Evolutionary conservation across 1,140 invertebrate genomes (phyloP), one percentile per base, ranked within the genome.

Genomic region (Drosophila pallidifrons): DNA sequence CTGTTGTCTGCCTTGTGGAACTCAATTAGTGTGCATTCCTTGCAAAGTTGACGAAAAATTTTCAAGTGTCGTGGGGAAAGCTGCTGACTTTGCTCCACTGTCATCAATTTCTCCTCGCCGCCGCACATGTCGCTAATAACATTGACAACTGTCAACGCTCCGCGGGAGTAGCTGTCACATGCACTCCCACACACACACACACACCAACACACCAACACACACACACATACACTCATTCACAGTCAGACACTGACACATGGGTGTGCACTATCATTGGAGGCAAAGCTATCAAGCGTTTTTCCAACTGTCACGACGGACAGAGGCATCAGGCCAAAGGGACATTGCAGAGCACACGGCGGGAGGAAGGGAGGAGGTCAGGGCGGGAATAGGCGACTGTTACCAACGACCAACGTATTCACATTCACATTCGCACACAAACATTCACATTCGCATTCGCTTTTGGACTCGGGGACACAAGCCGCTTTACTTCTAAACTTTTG

Each of bases 401-500:
- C 68, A 55, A 61, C 28, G 25, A 41, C 49, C 60, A 51, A 58
- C 35, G 28, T 38, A 32, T 54, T 54, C 35, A 8, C 54, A 57
- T 16, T 43, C 46, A 15, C 30, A 41, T 43, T 74, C 66, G 47
- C 16, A 32, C 30, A 38, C 35, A 38, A 10, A n/a, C 52, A 55
- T 38, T 35, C 58, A 49, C 28, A 54, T 64, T 51, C 45, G 15
- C 15, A 38, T 35, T 74, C 72, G 66, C 16, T 32, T 20, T 54
- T 15, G 49, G 55, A 65, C 64, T 47, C 30, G 43, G 2, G 52
- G 52, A 45, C 69, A 66, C 76, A 87, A 88, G 82, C 83, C 76
- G 82, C 76, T 87, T 86, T 88, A 69, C 61, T 88, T 82, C 82
- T 87, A 82, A 79, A 86, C 76, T 86, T 87, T 76, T 81, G 70